Evolutionary conservation across 2,888 invertebrate species (phyloP), one percentile per base, ranked within the genome.

Genomic region (Rotaria macrura): DNA sequence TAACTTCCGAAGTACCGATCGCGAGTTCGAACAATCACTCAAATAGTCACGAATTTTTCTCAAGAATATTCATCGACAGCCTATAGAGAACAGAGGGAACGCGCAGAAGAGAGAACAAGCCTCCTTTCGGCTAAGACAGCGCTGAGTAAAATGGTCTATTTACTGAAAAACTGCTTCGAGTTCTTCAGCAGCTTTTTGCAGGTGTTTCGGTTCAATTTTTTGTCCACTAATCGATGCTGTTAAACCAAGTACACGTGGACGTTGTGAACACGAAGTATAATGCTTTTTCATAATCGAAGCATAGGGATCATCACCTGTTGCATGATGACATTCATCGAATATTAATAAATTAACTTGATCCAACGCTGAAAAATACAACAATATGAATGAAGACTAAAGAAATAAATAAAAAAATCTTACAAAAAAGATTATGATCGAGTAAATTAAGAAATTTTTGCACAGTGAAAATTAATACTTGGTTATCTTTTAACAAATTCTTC

Each of bases 251-350:
- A 97, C 93, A 89, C 94, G 47, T 47, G 47, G 47, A 47, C 47
- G 47, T 47, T 47, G 92, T 0, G 38, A 25, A 17, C 86, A 86
- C 89, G 87, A 89, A 87, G 65, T 89, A 88, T 86, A 87, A 52
- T 72, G 84, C 34, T 85, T 65, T 17, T 88, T 85, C 92, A 92
- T 94, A 23, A 96, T 93, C 87, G 93, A 91, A 38, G 94, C 92
- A 94, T 95, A 96, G 0, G 95, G 94, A 90, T 96, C 95, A 86
- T 93, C 93, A 29, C 93, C 93, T 23, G 47, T 57, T 20, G 94
- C 95, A 89, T 94, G 94, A 90, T 99, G 98, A 89, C 98, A 98
- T 90, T 99, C 98, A 90, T 99, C 98, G 89, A 98, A 94, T 87
- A 99, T 93, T 20, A 97, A 89, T 52, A 98, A 92, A 90, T 95